These are phyloP conservation scores for Lasioglossum vierecki DNA, from an alignment of 2,888 invertebrate species.

Conservation along the genomic window DNA sequence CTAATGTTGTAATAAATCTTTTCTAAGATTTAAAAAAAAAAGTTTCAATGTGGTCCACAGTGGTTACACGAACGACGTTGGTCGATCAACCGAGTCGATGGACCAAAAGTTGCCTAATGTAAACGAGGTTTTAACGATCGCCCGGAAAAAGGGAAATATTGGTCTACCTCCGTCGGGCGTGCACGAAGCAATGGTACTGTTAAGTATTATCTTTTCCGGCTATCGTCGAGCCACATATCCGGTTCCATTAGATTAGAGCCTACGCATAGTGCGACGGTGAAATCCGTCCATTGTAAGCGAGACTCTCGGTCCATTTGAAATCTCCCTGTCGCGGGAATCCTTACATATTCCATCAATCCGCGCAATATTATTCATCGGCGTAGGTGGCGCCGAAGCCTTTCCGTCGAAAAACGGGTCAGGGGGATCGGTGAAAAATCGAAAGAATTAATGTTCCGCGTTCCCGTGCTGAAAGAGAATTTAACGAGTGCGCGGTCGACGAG, in stretches of 20 bases:
- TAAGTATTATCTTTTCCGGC: background rate
- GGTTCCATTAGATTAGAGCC: background rate
- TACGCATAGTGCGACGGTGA: background rate
- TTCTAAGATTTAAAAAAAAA: too few species aligned
- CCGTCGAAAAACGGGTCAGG: slow-evolving; percentile 5
- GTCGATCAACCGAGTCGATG: background rate
- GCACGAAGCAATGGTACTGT: background rate
- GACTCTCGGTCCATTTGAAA: background rate
- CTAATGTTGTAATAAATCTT: too few species aligned
- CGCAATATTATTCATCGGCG: background rate
- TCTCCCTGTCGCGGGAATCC: background rate
- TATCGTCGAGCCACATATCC: background rate
- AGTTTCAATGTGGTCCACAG: too few species aligned
- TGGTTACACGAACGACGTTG: background rate
- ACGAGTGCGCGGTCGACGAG: slow-evolving; percentile 8
- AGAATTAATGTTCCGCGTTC: slow-evolving; percentile 27
- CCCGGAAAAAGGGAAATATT: background rate
- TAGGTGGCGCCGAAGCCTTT: background rate
- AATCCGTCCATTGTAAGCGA: slow-evolving; percentile 9
- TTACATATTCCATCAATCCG: slow-evolving; percentile 8
- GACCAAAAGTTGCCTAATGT: background rate
- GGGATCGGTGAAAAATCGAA: slow-evolving; percentile 32
- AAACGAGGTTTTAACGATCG: background rate
- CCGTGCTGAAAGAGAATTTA: slow-evolving; percentile 15
- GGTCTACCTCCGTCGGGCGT: background rate